A percentile compares a stretch with the other conserved stretches of the same genome.
Conservation (phyloP, 2,888 invertebrate species). For the Cephus sareptanus region DNA sequence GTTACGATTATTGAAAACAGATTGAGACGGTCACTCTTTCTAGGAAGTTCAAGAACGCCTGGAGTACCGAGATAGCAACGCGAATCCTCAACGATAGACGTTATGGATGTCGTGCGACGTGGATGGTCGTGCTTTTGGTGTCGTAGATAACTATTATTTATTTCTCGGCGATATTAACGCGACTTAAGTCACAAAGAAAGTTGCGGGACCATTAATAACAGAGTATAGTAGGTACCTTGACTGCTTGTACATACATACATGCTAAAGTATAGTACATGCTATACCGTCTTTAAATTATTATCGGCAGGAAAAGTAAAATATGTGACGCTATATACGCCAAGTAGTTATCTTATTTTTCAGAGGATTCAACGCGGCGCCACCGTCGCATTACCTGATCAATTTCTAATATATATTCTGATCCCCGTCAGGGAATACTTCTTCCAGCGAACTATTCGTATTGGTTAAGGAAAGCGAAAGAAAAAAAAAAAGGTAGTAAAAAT, state of each 20-base stretch:
- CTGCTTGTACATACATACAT: background rate
- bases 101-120: background rate
- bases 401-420: background rate
- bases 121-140: background rate
- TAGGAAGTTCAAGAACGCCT: background rate
- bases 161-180: background rate
- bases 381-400: background rate
- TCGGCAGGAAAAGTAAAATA: constrained; percentile 23
- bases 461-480: background rate
- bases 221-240: constrained; percentile 12
- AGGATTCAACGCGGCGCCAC: background rate
- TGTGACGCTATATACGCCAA: constrained; percentile 23
- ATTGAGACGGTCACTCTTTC: background rate
- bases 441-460: background rate
- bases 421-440: background rate
- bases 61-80: background rate
- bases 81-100: background rate
- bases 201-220: constrained; percentile 25
- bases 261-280: background rate
- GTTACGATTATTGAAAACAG: background rate
- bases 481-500: background rate
- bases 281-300: background rate
- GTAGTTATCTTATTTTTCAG: background rate
- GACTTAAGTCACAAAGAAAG: constrained; percentile 5
- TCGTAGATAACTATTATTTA: background rate